Base-by-base conservation (phyloP, 2,113 vertebrate species). In the Cyanoliseus patagonus region DNA sequence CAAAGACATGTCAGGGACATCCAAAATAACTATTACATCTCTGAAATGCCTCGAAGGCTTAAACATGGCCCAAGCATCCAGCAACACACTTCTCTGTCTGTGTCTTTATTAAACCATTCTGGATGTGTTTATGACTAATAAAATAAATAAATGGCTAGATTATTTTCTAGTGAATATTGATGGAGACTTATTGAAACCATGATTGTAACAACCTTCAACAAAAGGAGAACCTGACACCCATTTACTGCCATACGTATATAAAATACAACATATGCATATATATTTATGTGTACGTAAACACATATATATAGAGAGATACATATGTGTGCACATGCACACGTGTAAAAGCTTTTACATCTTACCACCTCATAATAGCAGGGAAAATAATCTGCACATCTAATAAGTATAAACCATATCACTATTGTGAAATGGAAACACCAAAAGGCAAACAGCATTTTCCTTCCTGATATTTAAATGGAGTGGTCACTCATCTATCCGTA, bases 261-360 rank as follows among this genome's bases (percentile, higher is more conserved):
- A 88, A 81, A 72, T 4, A 35, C 11, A 70, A 74, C 3, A 1
- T 35, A 39, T 2, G 6, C 13, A 78, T 11, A 74, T 1, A n/a
- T 5, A 44, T 18, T 15, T 37, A 42, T 4, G 7, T 33, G 8
- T n/a, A 33, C 4, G 9, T 9, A 59, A 35, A 59, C 13, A 19
- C 61, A 57, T 0, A 24, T 3, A n/a, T 7, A 75, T 1, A 47
- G 15, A 52, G 3, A 53, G 22, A 57, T 14, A 13, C 1, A 3
- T 2, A 1, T 28, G 11, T 30, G 30, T n/a, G 17, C 23, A 61
- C 12, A 52, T 2, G 16, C 9, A 67, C 3, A 68, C 7, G 42
- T 0, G 1, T 44, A 51, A 72, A 79, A 72, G 11, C 35, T 72
- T 49, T 24, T 69, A 35, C 22, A 39, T 37, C 31, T 61, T 30